These are phyloP conservation scores for Mormyrops boulengeri DNA, from an alignment of 2,797 vertebrate genomes.

Conservation along the genomic window DNA sequence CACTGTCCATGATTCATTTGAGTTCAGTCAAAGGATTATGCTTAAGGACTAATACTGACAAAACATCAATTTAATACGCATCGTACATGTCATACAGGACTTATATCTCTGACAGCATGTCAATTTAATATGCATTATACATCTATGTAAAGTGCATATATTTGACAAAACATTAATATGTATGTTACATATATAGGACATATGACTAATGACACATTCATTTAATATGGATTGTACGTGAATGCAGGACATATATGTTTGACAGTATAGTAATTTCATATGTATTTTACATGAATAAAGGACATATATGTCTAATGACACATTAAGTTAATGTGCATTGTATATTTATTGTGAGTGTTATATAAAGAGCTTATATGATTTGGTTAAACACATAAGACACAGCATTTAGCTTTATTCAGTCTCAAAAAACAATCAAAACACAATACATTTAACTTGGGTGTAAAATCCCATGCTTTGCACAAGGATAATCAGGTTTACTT, in stretches of 20 bases:
- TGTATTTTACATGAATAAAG: neutral
- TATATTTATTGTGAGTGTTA: neutral
- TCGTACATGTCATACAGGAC: neutral
- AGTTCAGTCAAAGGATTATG: neutral
- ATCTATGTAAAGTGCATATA: neutral
- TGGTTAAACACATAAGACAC: neutral
- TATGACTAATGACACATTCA: neutral
- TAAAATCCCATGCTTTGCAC: neutral
- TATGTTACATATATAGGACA: too few relatives aligned
- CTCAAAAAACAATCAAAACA: neutral
- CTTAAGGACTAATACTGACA: neutral
- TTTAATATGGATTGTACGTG: neutral
- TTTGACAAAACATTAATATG: too few relatives aligned
- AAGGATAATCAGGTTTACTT: neutral
- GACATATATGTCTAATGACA: neutral
- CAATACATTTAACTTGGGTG: neutral
- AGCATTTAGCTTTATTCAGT: neutral
- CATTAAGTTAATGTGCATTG: neutral
- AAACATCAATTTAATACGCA: neutral
- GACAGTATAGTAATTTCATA: neutral
- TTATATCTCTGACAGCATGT: neutral
- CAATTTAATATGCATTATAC: neutral
- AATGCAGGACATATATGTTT: neutral
- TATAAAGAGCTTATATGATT: neutral
- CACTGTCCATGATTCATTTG: neutral